These are phyloP conservation scores for Diaperis boleti DNA, from an alignment of 2,888 invertebrate species.

Conservation along the genomic window DNA sequence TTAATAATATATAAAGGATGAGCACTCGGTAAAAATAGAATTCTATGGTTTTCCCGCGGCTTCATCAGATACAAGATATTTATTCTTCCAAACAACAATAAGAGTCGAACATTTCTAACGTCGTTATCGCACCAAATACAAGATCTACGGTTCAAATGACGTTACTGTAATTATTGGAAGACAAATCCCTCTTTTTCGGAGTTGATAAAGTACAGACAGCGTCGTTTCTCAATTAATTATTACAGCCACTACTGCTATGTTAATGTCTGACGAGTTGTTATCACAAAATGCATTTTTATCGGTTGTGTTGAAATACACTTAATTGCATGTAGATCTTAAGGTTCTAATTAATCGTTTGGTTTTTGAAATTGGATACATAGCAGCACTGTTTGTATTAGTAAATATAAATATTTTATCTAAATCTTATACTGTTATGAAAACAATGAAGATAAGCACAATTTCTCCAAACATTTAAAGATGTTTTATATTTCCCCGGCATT, in stretches of 20 bases:
- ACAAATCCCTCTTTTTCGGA: neutral
- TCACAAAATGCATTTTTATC: neutral
- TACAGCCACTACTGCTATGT: too few species aligned
- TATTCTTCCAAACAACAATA: neutral
- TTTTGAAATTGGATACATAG: conserved; percentile 4
- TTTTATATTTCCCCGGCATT: too few species aligned
- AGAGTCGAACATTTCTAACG: neutral
- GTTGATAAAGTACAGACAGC: neutral
- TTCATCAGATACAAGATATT: neutral
- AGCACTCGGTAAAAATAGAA: neutral
- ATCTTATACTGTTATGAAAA: conserved; percentile 15
- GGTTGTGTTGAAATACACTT: too few species aligned
- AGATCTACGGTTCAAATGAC: neutral
- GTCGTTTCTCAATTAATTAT: too few species aligned
- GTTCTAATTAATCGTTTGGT: neutral
- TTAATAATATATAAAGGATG: conserved; percentile 1
- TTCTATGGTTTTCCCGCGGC: neutral
- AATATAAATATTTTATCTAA: conserved; percentile 11
- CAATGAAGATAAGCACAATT: conserved; percentile 14
- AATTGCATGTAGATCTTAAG: too few species aligned
- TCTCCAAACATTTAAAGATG: neutral
- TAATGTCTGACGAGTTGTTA: too few species aligned
- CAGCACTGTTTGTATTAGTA: conserved; percentile 1
- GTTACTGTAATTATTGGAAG: neutral
- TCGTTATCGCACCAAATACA: neutral